Conservation (phyloP, 2,113 vertebrate species). For the Grammomys dolichurus region DNA sequence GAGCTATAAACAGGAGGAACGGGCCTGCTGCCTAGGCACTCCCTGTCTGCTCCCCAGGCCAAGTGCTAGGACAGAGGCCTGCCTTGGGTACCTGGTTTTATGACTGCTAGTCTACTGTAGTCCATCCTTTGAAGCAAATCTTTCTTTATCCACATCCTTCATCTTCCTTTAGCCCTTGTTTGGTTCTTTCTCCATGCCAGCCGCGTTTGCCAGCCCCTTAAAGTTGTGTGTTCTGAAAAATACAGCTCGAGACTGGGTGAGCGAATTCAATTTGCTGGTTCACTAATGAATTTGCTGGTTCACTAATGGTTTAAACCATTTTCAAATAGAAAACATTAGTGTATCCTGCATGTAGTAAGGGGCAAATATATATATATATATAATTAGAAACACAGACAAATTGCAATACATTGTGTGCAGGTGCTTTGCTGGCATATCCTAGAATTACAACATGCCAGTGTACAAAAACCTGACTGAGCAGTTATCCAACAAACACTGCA, state of each 20-base stretch:
- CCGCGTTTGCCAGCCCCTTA: neutral
- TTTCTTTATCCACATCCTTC: neutral
- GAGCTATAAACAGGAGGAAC: neutral
- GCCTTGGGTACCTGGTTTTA: neutral
- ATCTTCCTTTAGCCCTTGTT: neutral
- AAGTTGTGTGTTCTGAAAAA: slow-evolving; percentile 20
- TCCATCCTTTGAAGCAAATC: neutral
- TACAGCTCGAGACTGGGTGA: neutral
- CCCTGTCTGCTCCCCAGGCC: neutral
- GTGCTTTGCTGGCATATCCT: neutral
- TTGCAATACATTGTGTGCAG: neutral
- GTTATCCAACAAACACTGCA: neutral
- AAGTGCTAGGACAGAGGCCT: neutral
- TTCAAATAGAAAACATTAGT: slow-evolving; percentile 15
- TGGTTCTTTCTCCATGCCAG: neutral
- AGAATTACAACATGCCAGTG: neutral
- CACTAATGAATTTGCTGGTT: slow-evolving; percentile 12
- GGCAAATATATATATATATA: neutral
- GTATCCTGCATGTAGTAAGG: neutral
- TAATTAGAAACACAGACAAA: slow-evolving; percentile 9
- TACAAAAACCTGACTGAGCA: neutral
- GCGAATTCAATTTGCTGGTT: slow-evolving; percentile 11
- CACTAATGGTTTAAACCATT: slow-evolving; percentile 28
- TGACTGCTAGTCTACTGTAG: neutral
- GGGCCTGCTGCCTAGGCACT: neutral